phyloP scores from a whole-genome alignment of 1,140 invertebrate species.

The Arctopsyche grandis region DNA sequence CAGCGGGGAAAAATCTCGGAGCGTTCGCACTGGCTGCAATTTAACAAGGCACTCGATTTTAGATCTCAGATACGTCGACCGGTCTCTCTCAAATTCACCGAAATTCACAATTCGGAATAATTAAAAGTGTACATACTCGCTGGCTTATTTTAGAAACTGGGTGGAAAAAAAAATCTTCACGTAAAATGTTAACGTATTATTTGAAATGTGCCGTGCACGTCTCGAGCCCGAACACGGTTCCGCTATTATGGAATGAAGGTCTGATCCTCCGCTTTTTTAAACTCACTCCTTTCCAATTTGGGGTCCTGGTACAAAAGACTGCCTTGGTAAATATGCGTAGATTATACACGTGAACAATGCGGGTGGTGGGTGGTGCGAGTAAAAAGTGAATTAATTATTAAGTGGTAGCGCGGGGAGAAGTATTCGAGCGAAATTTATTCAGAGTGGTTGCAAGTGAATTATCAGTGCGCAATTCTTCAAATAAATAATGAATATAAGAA shows the following conservation, averaged over 20 bases:
- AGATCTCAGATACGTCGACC: constrained; percentile 6
- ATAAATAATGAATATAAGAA: no score
- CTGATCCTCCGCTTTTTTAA: no score
- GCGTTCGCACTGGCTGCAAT: not conserved
- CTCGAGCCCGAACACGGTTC: constrained; percentile 6
- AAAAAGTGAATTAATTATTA: no score
- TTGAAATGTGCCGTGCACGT: not conserved
- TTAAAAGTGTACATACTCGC: not conserved
- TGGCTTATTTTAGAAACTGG: not conserved
- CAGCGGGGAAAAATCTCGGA: not conserved
- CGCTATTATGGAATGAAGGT: constrained; percentile 1
- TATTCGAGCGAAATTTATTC: no score
- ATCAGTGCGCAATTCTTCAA: no score
- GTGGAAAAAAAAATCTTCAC: not conserved
- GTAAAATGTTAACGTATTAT: not conserved
- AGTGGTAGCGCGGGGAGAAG: no score
- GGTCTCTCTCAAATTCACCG: not conserved
- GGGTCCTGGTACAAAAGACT: no score
- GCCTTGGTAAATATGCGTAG: no score
- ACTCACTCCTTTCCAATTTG: no score
- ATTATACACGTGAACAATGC: no score
- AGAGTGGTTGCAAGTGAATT: no score
- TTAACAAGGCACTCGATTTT: not conserved
- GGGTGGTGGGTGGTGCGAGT: no score
- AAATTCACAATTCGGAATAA: not conserved